Base-by-base conservation (phyloP, 1,140 invertebrate species). In the Medauroidea extradentata region DNA sequence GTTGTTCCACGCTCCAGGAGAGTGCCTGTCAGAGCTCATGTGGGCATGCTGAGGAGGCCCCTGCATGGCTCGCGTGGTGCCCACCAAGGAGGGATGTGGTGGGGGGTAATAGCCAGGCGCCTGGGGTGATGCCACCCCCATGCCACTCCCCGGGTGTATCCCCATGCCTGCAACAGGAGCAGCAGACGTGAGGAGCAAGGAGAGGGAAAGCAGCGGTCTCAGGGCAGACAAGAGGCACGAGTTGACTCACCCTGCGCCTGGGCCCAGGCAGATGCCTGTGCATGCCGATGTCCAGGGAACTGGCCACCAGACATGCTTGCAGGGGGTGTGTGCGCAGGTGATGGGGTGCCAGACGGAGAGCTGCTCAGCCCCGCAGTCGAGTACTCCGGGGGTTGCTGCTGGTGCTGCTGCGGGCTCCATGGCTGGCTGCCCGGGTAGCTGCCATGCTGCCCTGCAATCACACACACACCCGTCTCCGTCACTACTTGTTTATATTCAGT, bases 221-320 rank as follows among this genome's bases (percentile, higher is more conserved):
- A 41, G n/a, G 39, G 39, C n/a, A n/a, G n/a, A n/a, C n/a, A n/a
- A n/a, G n/a, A n/a, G n/a, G n/a, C n/a, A n/a, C n/a, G n/a, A n/a
- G n/a, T n/a, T n/a, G n/a, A n/a, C n/a, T n/a, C 23, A 41, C 23
- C 38, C 23, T 14, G 42, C 24, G 16, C 52, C 52, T 53, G 29
- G 5, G 21, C 19, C 19, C 5, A 53, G 58, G 58, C 23, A 29
- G 42, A 41, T 44, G 49, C 7, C 48, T n/a, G 38, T 5, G 24
- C 27, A 23, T 60, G 58, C 14, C 54, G 58, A n/a, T 60, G 58
- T 21, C 50, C 58, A 41, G 58, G 58, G 46, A 44, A 60, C 51
- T 60, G 58, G 7, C 58, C 58, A 3, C 58, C 58, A 11, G 58
- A 54, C 58, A 60, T 60, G 27, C 41, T 44, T 16, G 34, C 2